A percentile compares a stretch with the other conserved stretches of the same genome.
Conservation (phyloP, 2,888 invertebrate genomes). For the Lasioglossum oenotherae region DNA sequence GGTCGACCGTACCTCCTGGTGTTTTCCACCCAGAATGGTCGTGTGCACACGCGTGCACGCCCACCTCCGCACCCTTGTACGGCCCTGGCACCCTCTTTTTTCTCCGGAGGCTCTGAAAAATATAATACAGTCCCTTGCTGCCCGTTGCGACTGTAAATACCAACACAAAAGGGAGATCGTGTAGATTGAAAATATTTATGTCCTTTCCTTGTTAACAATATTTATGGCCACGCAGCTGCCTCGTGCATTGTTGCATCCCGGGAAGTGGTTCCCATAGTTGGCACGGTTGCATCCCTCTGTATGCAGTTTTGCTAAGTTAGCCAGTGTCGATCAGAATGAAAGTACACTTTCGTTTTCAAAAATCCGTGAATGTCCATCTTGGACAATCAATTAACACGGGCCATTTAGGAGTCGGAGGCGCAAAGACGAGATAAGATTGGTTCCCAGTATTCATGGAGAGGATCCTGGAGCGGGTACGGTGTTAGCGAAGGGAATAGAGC, state of each 20-base stretch:
- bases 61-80: slow-evolving; percentile 29
- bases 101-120: slow-evolving; percentile 45
- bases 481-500: slow-evolving; percentile 42
- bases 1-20: slow-evolving; percentile 69
- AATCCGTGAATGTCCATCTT: background rate
- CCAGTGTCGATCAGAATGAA: too few species aligned
- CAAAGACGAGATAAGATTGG: background rate
- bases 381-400: background rate
- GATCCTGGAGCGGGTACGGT: background rate
- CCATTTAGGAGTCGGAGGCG: background rate
- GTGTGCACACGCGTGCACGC: slow-evolving; percentile 2
- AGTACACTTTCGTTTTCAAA: too few species aligned
- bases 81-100: slow-evolving; percentile 36
- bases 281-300: background rate
- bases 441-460: background rate
- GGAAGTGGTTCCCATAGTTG: background rate
- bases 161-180: slow-evolving; percentile 50
- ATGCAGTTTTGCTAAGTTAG: background rate
- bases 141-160: slow-evolving; percentile 55
- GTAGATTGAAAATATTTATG: slow-evolving; percentile 40
- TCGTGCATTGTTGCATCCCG: background rate
- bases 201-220: slow-evolving; percentile 32
- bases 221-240: slow-evolving; percentile 41
- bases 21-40: slow-evolving; percentile 70
- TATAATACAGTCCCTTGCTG: slow-evolving; percentile 61